Base-by-base conservation (phyloP, 2,888 invertebrate genomes). In the Aspidiotus rigidus region DNA sequence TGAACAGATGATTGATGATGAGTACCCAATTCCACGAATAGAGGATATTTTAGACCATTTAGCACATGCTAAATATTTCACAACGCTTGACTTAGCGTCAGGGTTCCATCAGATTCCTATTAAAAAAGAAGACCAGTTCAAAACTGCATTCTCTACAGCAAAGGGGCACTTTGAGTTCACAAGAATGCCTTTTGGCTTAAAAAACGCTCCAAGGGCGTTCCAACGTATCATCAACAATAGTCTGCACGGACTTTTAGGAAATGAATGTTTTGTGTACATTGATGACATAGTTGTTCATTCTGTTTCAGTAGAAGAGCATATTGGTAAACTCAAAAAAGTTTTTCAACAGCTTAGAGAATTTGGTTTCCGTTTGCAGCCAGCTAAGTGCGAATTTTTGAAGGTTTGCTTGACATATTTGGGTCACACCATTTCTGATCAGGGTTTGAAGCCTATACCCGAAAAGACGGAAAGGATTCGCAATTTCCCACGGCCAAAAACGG, bases 191-290 rank as follows among this genome's bases (percentile, higher is more conserved):
- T 76, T 77, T 72, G 76, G 76, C 0, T 69, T 77, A 5, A 73
- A 73, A 63, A 75, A 75, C 42, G 75, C 76, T 0, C 76, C 76
- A 0, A 73, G 75, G 1, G 76, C 75, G 0, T 77, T 77, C 69
- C 75, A 75, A 53, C 64, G 75, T 0, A 41, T 75, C 7, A 77
- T 77, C 76, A 73, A 77, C 59, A 64, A 70, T 9, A 73, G 74
- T 2, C 70, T 77, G 17, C 67, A 71, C 0, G 75, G 74, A 0
- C 57, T 77, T 15, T 69, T 63, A 16, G 73, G 73, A 0, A 72
- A n/a, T n/a, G 62, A 70, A 15, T 70, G 71, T 40, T 72, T 71
- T 44, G 71, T 72, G 1, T 73, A 73, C 49, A 13, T 74, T 11
- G 74, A 74, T 54, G 73, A 73, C 63, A 70, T 73, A 5, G 71